Conservation (phyloP, 2,113 vertebrate genomes). For the Hyperoodon ampullatus region DNA sequence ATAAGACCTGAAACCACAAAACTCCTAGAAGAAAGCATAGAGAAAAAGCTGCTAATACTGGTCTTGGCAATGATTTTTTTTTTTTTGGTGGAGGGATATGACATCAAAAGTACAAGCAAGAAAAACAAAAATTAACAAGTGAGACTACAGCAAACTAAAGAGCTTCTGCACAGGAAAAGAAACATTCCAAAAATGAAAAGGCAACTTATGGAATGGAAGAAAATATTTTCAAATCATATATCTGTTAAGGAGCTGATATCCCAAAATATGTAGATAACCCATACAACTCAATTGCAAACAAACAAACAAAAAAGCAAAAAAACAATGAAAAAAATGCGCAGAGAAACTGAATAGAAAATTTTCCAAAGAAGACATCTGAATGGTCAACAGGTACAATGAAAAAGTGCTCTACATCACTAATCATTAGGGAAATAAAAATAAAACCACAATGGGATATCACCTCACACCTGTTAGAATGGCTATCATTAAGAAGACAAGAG, state of each 20-base stretch:
- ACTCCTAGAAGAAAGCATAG: too few species aligned
- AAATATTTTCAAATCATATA: not conserved
- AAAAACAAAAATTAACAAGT: not conserved
- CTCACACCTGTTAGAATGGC: not conserved
- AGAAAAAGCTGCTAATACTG: too few species aligned
- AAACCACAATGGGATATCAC: not conserved
- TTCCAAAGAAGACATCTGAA: not conserved
- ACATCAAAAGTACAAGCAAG: not conserved
- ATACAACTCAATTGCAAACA: not conserved
- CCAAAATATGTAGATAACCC: not conserved
- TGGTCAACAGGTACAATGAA: not conserved
- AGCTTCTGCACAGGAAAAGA: not conserved
- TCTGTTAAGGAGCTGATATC: not conserved
- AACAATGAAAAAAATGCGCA: not conserved
- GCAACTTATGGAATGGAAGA: not conserved
- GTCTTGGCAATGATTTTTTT: not conserved
- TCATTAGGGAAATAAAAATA: not conserved
- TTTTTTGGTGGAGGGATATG: not conserved
- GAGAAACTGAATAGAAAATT: not conserved
- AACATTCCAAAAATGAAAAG: not conserved
- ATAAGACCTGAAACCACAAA: not conserved
- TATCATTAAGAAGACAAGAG: not conserved
- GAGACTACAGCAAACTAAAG: not conserved
- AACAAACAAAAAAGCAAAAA: not conserved
- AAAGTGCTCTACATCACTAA: not conserved